Percentiles rank a stretch among this genome's conserved stretches.
These are phyloP conservation scores for Andricus curvator DNA, from an alignment of 2,888 invertebrate species.

Conservation along the genomic window DNA sequence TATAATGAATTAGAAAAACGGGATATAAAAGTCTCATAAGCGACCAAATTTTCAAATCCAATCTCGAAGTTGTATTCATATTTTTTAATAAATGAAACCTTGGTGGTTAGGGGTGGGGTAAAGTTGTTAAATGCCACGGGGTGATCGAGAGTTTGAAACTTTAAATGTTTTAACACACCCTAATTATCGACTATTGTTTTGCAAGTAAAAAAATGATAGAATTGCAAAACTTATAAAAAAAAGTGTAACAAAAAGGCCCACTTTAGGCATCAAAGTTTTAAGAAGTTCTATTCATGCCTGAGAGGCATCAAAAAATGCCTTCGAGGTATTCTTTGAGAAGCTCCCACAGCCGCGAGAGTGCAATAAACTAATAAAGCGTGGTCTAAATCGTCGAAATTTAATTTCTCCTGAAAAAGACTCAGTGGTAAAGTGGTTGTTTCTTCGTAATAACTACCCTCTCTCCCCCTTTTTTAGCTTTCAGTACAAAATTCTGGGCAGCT, in stretches of 20 bases:
- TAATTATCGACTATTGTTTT: too few relatives aligned
- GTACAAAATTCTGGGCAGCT: conserved; percentile 29
- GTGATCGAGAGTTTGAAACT: too few relatives aligned
- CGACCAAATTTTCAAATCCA: too few relatives aligned
- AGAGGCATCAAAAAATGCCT: conserved; percentile 25
- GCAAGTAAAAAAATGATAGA: background rate
- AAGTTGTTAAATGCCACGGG: too few relatives aligned
- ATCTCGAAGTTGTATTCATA: too few relatives aligned
- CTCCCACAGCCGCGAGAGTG: conserved; percentile 38
- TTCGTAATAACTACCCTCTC: conserved; percentile 24
- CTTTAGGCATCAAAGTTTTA: background rate
- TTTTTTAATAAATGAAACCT: too few relatives aligned
- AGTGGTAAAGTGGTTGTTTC: conserved; percentile 21
- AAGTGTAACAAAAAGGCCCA: background rate
- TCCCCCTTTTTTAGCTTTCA: background rate
- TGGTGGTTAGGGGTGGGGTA: too few relatives aligned
- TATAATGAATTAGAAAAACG: too few relatives aligned
- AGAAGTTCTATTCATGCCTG: conserved; percentile 3
- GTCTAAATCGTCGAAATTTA: conserved; percentile 31
- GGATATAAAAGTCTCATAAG: too few relatives aligned
- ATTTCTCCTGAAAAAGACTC: conserved; percentile 30
- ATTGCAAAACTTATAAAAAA: background rate
- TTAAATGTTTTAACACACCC: too few relatives aligned
- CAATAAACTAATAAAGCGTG: conserved; percentile 17
- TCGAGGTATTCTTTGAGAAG: background rate